phyloP scores from a whole-genome alignment of 37 sponge, comb jelly and placozoan species.

The Lycopodina hypogea region DNA sequence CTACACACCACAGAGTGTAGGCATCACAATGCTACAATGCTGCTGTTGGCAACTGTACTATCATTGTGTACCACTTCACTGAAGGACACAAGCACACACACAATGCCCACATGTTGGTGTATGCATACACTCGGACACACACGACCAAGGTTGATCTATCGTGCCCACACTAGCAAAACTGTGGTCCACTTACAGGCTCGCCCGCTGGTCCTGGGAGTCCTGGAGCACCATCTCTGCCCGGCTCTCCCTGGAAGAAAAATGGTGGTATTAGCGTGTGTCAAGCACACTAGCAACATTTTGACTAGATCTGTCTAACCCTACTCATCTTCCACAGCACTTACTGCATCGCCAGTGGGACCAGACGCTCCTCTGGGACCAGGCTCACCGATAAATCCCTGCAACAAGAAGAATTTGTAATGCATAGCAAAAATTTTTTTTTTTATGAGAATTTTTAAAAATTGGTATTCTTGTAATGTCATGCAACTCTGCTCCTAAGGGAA shows the following conservation, averaged over 20 bases:
- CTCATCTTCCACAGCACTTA: not conserved
- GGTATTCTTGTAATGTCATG: too few relatives aligned
- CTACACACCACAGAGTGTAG: constrained; percentile 1
- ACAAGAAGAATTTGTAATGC: not conserved
- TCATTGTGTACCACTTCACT: not conserved
- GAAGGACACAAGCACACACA: not conserved
- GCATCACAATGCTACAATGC: not conserved
- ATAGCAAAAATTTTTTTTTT: too few relatives aligned
- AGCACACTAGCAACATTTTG: too few relatives aligned
- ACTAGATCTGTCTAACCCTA: not conserved
- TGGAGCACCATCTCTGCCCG: constrained; percentile 60
- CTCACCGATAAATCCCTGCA: constrained; percentile 55
- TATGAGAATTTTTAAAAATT: too few relatives aligned
- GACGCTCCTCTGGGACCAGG: constrained; percentile 53
- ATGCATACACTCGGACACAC: too few relatives aligned
- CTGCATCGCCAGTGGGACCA: constrained; percentile 60
- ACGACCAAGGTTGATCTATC: too few relatives aligned
- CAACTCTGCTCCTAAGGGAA: too few relatives aligned
- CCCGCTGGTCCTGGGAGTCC: constrained; percentile 63
- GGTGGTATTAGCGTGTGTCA: too few relatives aligned
- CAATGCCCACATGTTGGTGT: not conserved
- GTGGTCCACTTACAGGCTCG: constrained; percentile 64
- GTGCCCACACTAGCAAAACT: too few relatives aligned
- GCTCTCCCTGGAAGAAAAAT: constrained; percentile 35
- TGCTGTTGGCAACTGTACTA: not conserved